phyloP scores from a whole-genome alignment of 1,140 invertebrate genomes.

The Agraylea sexmaculata region DNA sequence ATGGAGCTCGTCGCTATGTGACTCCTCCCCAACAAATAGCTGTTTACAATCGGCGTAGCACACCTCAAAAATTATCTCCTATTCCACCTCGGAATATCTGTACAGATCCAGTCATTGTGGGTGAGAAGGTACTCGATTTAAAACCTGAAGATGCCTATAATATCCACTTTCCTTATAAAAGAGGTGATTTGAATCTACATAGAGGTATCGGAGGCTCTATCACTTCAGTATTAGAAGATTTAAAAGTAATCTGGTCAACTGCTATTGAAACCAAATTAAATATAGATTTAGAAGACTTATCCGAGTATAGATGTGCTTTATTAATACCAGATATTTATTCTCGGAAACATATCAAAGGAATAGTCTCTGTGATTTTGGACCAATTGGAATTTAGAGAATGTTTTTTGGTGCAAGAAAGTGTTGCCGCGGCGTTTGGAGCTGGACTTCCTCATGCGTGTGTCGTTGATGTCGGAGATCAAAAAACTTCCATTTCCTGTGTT shows the following conservation, averaged over 20 bases:
- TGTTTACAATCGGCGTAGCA: conserved; percentile 66
- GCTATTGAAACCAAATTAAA: conserved; percentile 64
- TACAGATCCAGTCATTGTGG: conserved; percentile 49
- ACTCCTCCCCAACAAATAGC: conserved; percentile 80
- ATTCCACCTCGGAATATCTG: conserved; percentile 49
- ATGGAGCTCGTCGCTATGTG: conserved; percentile 66
- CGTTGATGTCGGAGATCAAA: conserved; percentile 90
- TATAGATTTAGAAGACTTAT: conserved; percentile 63
- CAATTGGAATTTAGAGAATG: conserved; percentile 83
- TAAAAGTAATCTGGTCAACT: conserved; percentile 79
- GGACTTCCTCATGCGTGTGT: conserved; percentile 87
- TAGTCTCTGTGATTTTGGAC: conserved; percentile 68
- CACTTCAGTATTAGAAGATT: conserved; percentile 66
- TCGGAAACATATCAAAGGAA: conserved; percentile 72
- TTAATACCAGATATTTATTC: conserved; percentile 88
- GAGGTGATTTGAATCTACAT: conserved; percentile 82
- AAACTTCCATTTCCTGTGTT: conserved; percentile 90
- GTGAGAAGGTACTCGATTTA: conserved; percentile 60
- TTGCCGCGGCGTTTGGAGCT: conserved; percentile 88
- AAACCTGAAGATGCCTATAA: conserved; percentile 65
- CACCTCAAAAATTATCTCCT: conserved; percentile 49
- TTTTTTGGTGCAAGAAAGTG: conserved; percentile 75
- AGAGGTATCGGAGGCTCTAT: conserved; percentile 71
- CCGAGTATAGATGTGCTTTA: conserved; percentile 75
- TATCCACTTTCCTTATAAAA: conserved; percentile 77